phyloP scores from a whole-genome alignment of 2,888 invertebrate species.

The Laothoe populi region DNA sequence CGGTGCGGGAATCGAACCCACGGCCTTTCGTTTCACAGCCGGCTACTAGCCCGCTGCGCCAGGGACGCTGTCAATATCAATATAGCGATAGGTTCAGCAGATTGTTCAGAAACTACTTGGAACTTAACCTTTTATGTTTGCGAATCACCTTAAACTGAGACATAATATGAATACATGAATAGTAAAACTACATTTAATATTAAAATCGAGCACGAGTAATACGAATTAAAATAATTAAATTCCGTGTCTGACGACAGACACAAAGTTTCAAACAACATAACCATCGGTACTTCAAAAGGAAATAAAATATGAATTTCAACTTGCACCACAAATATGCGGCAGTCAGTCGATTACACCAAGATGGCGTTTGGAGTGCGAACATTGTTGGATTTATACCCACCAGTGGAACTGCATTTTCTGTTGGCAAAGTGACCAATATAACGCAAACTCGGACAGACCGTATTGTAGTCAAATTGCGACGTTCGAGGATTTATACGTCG shows the following conservation, averaged over 20 bases:
- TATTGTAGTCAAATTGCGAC: slow-evolving; percentile 22
- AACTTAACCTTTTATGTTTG: no score
- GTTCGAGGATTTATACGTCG: slow-evolving; percentile 14
- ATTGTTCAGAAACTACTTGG: no score
- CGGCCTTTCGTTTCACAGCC: no score
- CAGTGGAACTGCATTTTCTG: slow-evolving; percentile 19
- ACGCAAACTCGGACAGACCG: slow-evolving; percentile 13
- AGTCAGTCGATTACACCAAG: slow-evolving; percentile 15
- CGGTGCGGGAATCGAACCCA: no score
- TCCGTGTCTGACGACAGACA: not conserved
- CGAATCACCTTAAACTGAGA: no score
- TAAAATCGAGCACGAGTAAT: no score
- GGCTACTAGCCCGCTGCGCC: no score
- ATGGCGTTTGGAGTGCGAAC: slow-evolving; percentile 11
- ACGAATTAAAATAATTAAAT: not conserved
- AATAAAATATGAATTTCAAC: slow-evolving; percentile 22
- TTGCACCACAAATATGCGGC: slow-evolving; percentile 16
- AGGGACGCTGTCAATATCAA: no score
- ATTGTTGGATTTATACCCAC: slow-evolving; percentile 19
- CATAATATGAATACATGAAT: no score
- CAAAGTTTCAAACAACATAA: not conserved
- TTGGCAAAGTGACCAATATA: slow-evolving; percentile 24
- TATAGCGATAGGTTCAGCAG: no score
- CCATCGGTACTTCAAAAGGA: not conserved
- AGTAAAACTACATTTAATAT: no score